Evolutionary conservation across 2,797 vertebrate species (phyloP).

Genomic region (Salarias fasciatus): DNA sequence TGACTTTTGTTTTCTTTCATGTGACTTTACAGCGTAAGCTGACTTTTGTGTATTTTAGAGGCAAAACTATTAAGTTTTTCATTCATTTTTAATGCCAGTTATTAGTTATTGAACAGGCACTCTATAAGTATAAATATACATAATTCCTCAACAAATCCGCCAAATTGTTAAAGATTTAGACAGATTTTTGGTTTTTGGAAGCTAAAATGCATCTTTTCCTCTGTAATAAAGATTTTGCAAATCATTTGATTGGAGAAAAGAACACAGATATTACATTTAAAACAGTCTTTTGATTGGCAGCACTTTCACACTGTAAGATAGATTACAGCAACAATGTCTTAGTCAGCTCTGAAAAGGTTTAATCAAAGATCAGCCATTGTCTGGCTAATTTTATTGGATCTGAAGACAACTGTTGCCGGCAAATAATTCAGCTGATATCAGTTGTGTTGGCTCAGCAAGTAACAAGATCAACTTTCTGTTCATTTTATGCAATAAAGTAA

Average conservation of each 20-base stretch:
- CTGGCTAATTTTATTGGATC: too few species aligned
- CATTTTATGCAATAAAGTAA: too few species aligned
- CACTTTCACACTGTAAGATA: not conserved
- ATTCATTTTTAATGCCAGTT: too few species aligned
- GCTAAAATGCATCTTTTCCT: too few species aligned
- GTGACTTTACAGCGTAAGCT: not conserved
- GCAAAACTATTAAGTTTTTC: too few species aligned
- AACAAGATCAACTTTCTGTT: not conserved
- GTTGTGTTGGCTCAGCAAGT: not conserved
- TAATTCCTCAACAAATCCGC: too few species aligned
- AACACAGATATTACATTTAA: too few species aligned
- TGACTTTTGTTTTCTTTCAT: not conserved
- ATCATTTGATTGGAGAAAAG: not conserved
- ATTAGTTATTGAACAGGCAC: too few species aligned
- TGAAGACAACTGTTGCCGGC: not conserved
- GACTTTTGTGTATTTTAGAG: not conserved
- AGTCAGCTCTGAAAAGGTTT: not conserved
- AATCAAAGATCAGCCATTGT: too few species aligned
- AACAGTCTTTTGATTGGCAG: not conserved
- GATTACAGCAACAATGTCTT: not conserved
- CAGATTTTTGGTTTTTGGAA: too few species aligned
- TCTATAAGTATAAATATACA: too few species aligned
- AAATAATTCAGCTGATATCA: not conserved
- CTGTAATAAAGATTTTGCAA: not conserved
- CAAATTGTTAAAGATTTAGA: too few species aligned